Conservation (phyloP, 2,888 invertebrate species). For the Aspidiotus rigidus region DNA sequence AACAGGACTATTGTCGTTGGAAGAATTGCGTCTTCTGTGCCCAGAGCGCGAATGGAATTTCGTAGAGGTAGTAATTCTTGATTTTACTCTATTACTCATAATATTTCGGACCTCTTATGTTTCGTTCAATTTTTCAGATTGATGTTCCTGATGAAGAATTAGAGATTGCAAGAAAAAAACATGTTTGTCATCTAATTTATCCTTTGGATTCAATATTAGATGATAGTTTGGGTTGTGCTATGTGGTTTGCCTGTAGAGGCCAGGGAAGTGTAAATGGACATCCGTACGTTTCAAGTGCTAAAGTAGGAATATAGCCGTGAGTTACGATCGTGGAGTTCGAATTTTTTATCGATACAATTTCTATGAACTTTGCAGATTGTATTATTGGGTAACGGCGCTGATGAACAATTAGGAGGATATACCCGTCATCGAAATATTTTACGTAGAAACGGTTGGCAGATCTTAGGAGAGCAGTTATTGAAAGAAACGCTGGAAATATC, state of each 20-base stretch:
- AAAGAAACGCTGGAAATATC: constrained; percentile 80
- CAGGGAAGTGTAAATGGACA: constrained; percentile 45
- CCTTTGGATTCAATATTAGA: constrained; percentile 84
- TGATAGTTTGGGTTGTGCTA: constrained; percentile 90
- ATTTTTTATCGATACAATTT: background rate
- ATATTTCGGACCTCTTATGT: background rate
- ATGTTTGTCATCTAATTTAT: constrained; percentile 67
- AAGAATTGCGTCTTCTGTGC: constrained; percentile 59
- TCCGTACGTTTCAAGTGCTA: constrained; percentile 51
- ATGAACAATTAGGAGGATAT: constrained; percentile 94
- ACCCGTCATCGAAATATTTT: constrained; percentile 71
- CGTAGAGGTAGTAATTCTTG: constrained; percentile 49
- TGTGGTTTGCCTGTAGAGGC: constrained; percentile 90
- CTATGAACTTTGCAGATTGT: background rate
- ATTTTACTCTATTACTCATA: background rate
- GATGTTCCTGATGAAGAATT: constrained; percentile 63
- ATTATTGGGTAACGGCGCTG: constrained; percentile 88
- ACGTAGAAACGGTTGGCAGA: constrained; percentile 50
- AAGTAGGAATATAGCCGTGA: constrained; percentile 46
- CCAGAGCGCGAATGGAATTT: constrained; percentile 74
- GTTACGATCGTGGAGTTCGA: constrained; percentile 13
- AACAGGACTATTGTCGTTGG: constrained; percentile 61
- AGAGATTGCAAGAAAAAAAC: constrained; percentile 47
- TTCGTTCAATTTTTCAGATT: constrained; percentile 44
- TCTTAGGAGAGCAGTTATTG: constrained; percentile 54